Evolutionary conservation across 2,888 invertebrate genomes (phyloP), one percentile per base, ranked within the genome.

Genomic region (Stenodema calcarata): DNA sequence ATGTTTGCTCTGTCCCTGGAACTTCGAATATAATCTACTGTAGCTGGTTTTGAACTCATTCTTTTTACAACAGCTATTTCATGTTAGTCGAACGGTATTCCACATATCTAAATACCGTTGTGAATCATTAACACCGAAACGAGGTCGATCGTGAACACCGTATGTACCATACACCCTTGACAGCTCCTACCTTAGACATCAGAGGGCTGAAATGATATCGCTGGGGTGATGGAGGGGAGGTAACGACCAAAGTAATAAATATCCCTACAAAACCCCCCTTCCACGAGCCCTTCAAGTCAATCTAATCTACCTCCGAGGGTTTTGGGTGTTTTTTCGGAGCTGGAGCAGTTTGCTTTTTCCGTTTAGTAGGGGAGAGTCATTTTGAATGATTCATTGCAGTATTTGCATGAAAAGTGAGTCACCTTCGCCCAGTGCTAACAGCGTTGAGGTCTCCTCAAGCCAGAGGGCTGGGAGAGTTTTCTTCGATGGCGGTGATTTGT

Each of bases 381-480:
- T 84, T 84, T 30, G 84, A 70, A 73, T 84, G 84, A 84, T 84
- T 84, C 84, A 84, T 84, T 44, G 84, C 84, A 47, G 42, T 44
- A 84, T 84, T 84, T 84, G 84, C 84, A 84, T 84, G 73, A 84
- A 84, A 84, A 84, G 73, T 70, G 75, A 84, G 73, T 84, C 73
- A 84, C 70, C 75, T 54, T n/a, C 62, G 4, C 62, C 62, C 62
- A 23, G 23, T 4, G 23, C 23, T 23, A 62, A 62, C 62, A 18
- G 62, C 62, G 62, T 62, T 62, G 62, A 62, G 62, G 62, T 62
- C 62, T 62, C 62, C 18, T 7, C 62, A n/a, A 23, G 62, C 12
- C 3, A n/a, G 23, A 6, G 62, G 62, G 23, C 62, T 23, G 62
- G 62, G 23, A 23, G 23, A 62, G 62, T 62, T 62, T 62, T 62